These are phyloP conservation scores for Machaerirhynchus nigripectus DNA, from an alignment of 2,113 vertebrate species.

Conservation along the genomic window DNA sequence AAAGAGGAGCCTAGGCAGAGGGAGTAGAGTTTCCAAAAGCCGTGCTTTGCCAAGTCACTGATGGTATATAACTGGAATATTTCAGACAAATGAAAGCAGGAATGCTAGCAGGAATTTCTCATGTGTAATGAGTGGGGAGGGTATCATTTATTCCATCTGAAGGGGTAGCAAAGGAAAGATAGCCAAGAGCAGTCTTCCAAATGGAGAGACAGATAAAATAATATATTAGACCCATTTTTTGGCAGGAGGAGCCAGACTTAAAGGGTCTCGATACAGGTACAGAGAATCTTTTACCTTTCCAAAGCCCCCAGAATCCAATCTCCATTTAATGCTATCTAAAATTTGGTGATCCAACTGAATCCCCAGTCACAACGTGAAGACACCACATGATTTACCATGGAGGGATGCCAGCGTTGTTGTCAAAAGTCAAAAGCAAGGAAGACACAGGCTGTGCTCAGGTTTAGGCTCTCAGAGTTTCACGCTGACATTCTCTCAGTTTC, in stretches of 20 bases:
- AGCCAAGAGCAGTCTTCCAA: conserved; percentile 17
- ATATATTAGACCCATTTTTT: not conserved
- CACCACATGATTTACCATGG: not conserved
- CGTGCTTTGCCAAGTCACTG: not conserved
- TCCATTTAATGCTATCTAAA: not conserved
- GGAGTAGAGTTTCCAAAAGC: not conserved
- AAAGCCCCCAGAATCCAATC: not conserved
- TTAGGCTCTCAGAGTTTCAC: not conserved
- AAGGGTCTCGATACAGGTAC: not conserved
- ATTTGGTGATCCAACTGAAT: not conserved
- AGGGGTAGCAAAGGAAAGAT: not conserved
- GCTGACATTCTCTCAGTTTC: not conserved
- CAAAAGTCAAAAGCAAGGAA: not conserved
- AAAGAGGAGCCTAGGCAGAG: not conserved
- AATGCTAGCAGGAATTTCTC: not conserved
- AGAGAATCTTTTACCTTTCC: not conserved
- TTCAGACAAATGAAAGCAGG: conserved; percentile 20
- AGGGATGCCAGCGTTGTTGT: not conserved
- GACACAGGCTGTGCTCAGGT: not conserved
- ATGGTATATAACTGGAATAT: not conserved
- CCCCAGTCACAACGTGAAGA: not conserved
- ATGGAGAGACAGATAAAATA: not conserved
- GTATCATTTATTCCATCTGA: not conserved
- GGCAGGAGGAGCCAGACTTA: not conserved
- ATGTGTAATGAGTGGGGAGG: not conserved